A percentile compares a stretch with the other conserved stretches of the same genome.
Evolutionary conservation across 2,797 vertebrate species (phyloP).

Genomic region (Coreius guichenoti): DNA sequence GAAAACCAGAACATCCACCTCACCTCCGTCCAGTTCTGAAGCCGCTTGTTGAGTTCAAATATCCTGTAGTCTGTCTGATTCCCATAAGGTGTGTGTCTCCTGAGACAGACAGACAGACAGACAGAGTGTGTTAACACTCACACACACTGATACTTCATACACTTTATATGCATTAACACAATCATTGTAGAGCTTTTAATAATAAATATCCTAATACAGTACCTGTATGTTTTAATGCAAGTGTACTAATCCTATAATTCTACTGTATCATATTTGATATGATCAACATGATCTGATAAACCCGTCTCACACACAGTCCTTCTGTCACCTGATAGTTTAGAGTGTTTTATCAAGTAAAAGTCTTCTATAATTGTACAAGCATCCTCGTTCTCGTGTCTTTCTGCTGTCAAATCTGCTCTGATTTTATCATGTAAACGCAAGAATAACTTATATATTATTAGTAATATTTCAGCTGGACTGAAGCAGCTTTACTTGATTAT

Average conservation of each 20-base stretch:
- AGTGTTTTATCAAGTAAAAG: no score
- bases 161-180: background rate
- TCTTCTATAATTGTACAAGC: no score
- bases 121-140: background rate
- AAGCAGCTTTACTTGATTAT: no score
- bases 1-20: constrained; percentile 17
- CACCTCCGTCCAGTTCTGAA: constrained; percentile 99
- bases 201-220: background rate
- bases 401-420: no score
- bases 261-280: background rate
- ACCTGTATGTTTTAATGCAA: background rate
- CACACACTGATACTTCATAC: background rate
- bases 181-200: background rate
- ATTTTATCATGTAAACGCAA: no score
- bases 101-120: constrained; percentile 69
- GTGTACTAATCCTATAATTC: background rate
- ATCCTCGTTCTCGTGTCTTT: no score
- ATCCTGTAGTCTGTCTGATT: constrained; percentile 99
- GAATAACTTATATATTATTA: no score
- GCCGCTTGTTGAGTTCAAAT: constrained; percentile 98
- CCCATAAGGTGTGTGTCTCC: constrained; percentile 97
- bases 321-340: no score
- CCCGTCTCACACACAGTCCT: no score
- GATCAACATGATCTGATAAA: no score
- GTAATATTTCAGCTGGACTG: no score